phyloP scores from a whole-genome alignment of 2,888 invertebrate species.

The Scaeva pyrastri region DNA sequence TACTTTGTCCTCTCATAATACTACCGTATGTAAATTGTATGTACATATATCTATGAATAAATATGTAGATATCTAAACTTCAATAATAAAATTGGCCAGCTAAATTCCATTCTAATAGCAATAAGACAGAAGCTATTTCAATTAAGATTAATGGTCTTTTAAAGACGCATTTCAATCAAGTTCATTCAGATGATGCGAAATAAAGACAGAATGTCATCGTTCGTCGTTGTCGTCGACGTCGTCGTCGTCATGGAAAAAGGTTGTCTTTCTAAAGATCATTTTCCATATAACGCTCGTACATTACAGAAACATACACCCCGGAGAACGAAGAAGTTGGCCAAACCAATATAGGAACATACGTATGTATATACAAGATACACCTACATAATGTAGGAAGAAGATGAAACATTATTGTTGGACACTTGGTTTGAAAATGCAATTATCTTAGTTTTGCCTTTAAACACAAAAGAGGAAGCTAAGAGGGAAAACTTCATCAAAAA shows the following conservation, averaged over 20 bases:
- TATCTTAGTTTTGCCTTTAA: constrained; percentile 66
- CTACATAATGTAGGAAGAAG: constrained; percentile 17
- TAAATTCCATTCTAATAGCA: constrained; percentile 62
- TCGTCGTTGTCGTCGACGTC: not conserved
- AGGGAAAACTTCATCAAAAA: constrained; percentile 69
- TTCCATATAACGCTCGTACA: not conserved
- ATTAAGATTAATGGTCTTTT: constrained; percentile 77
- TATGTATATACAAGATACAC: not conserved
- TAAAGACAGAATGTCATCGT: not conserved
- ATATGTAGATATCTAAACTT: constrained; percentile 31
- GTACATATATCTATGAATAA: too few species aligned
- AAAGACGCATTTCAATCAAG: constrained; percentile 77
- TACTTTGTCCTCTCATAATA: not conserved
- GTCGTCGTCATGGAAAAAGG: constrained; percentile 39
- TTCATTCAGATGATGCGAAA: constrained; percentile 40
- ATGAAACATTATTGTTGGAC: constrained; percentile 64
- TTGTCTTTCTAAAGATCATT: constrained; percentile 29
- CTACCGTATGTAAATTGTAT: too few species aligned
- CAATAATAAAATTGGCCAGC: constrained; percentile 67
- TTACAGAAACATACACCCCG: not conserved
- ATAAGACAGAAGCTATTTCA: constrained; percentile 75
- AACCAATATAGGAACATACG: not conserved
- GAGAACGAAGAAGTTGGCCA: constrained; percentile 15
- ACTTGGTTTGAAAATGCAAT: constrained; percentile 73
- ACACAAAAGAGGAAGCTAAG: constrained; percentile 43